Conservation (phyloP, 2,888 invertebrate genomes). For the Caenorhabditis parvicauda region DNA sequence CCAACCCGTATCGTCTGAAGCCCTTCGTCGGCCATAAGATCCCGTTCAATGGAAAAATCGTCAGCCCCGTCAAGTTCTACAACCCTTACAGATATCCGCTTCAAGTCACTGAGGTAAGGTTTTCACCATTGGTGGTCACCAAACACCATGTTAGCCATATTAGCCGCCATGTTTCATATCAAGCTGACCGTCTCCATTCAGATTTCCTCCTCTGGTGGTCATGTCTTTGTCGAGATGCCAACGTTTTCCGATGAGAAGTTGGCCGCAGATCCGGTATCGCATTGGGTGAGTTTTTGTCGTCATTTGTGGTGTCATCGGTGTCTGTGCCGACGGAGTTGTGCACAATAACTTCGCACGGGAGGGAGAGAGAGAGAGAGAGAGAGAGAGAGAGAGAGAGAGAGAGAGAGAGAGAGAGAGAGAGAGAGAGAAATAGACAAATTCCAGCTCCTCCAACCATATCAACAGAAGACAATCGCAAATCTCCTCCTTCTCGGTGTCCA, state of each 20-base stretch:
- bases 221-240: slow-evolving; percentile 84
- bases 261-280: slow-evolving; percentile 76
- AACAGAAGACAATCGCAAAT: slow-evolving; percentile 31
- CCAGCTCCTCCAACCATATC: slow-evolving; percentile 30
- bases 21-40: slow-evolving; percentile 86
- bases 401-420: too few relatives aligned
- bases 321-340: too few relatives aligned
- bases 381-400: too few relatives aligned
- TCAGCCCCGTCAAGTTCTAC: slow-evolving; percentile 73
- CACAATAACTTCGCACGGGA: too few relatives aligned
- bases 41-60: slow-evolving; percentile 85
- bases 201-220: slow-evolving; percentile 74
- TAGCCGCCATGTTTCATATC: slow-evolving; percentile 4
- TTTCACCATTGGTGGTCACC: too few relatives aligned
- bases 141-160: too few relatives aligned
- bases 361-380: too few relatives aligned
- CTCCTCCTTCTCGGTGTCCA: slow-evolving; percentile 22
- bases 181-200: slow-evolving; percentile 40
- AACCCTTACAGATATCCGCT: slow-evolving; percentile 86
- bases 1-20: slow-evolving; percentile 85
- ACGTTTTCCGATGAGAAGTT: slow-evolving; percentile 70
- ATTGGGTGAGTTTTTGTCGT: slow-evolving; percentile 73
- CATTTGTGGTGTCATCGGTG: too few relatives aligned
- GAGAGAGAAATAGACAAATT: neutral
- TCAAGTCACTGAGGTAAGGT: slow-evolving; percentile 71